Evolutionary conservation across 2,797 vertebrate genomes (phyloP).

Genomic region (Salarias fasciatus): DNA sequence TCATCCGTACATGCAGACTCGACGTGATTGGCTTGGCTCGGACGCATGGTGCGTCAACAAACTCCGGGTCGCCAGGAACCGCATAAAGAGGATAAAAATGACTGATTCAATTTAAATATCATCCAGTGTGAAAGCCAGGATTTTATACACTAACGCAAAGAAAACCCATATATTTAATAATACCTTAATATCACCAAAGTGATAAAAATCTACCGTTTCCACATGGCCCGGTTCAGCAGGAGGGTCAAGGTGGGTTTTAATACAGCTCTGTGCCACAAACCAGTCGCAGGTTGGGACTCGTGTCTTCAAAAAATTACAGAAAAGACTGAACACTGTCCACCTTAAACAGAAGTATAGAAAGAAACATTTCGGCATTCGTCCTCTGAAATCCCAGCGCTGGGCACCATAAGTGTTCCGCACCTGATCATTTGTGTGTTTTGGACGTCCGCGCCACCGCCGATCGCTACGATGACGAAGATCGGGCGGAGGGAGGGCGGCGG

Average conservation of each 20-base stretch:
- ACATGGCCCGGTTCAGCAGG: constrained; percentile 22
- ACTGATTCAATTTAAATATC: too few species aligned
- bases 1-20: too few species aligned
- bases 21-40: too few species aligned
- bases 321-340: constrained; percentile 27
- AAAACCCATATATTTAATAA: neutral
- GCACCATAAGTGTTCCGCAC: constrained; percentile 83
- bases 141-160: too few species aligned
- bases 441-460: constrained; percentile 66
- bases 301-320: constrained; percentile 80
- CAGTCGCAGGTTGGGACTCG: constrained; percentile 87
- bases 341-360: constrained; percentile 34
- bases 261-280: constrained; percentile 53
- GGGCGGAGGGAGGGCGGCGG: neutral
- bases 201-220: neutral
- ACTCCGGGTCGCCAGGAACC: too few species aligned
- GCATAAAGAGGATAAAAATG: too few species aligned
- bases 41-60: too few species aligned
- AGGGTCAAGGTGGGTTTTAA: constrained; percentile 46
- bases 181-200: neutral
- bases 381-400: constrained; percentile 69
- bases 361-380: constrained; percentile 36
- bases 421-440: constrained; percentile 89
- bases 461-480: constrained; percentile 51
- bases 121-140: too few species aligned